Evolutionary conservation across 1,140 invertebrate genomes (phyloP), one percentile per base, ranked within the genome.

Genomic region (Anastrepha obliqua): DNA sequence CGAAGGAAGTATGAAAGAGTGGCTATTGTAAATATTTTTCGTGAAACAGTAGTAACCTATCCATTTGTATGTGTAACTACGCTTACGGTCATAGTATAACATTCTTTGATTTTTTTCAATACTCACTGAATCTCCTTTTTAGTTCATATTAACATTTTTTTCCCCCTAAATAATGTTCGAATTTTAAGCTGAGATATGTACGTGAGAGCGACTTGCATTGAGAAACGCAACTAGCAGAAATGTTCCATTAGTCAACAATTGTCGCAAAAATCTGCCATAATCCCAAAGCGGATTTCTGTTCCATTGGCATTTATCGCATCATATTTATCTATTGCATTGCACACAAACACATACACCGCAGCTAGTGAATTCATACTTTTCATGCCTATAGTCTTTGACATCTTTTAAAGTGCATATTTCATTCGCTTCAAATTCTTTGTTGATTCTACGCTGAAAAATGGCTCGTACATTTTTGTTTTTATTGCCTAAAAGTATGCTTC

Each of bases 381-480:
- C 29, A 9, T 67, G 4, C 51, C 3, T 81, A 8, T 55, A 8
- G 17, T 81, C 74, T 58, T 81, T 17, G 15, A 8, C 11, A 47
- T 81, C 44, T 47, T 51, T 81, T 55, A 81, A 81, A 81, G 47
- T 81, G 74, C 47, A 81, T 81, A 55, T 81, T 81, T 81, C 44
- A 29, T 81, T 29, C 29, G 29, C 29, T 81, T 81, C 13, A 13
- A 11, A 3, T 58, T 8, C n/a, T 8, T 55, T 81, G 44, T 51
- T 78, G n/a, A 81, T 81, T 11, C 74, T 29, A n/a, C 11, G 74
- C 47, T 17, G 67, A 70, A 39, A 67, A 39, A 20, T 29, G 7
- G 11, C 5, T 67, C 64, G n/a, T 67, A 67, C 20, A 67, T 29
- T 67, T 29, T 17, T 29, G 64, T 17, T 67, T 20, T 29, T 29